Conservation (phyloP, 2,113 vertebrate species). For the Asarcornis scutulata region DNA sequence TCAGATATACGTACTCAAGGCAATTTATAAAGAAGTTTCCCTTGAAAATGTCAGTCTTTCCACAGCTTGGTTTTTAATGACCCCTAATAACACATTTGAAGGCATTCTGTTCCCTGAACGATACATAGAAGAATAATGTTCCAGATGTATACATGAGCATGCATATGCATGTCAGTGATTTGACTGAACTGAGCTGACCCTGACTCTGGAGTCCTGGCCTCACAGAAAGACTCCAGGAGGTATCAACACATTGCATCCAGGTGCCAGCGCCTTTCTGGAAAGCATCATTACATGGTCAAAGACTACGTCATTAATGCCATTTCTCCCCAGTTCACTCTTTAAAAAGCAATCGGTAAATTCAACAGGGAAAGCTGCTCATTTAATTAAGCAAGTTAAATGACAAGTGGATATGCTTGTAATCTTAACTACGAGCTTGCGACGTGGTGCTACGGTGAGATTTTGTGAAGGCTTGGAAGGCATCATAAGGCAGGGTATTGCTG, state of each 20-base stretch:
- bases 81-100: neutral
- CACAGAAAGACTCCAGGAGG: neutral
- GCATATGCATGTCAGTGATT: neutral
- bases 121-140: neutral
- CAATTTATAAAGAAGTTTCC: neutral
- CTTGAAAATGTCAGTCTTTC: neutral
- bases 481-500: neutral
- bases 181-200: neutral
- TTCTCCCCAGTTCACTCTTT: neutral
- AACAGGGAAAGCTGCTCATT: neutral
- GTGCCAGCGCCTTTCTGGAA: neutral
- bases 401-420: neutral
- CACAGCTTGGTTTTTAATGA: neutral
- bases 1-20: neutral
- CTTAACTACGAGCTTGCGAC: neutral
- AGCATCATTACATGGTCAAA: neutral
- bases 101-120: neutral
- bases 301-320: neutral
- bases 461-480: neutral
- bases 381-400: neutral
- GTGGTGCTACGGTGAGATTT: neutral
- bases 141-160: neutral
- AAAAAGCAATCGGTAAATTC: neutral
- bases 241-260: slow-evolving; percentile 14
- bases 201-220: neutral